Base-by-base conservation (phyloP, 2,888 invertebrate genomes). In the Drosophila cognata region DNA sequence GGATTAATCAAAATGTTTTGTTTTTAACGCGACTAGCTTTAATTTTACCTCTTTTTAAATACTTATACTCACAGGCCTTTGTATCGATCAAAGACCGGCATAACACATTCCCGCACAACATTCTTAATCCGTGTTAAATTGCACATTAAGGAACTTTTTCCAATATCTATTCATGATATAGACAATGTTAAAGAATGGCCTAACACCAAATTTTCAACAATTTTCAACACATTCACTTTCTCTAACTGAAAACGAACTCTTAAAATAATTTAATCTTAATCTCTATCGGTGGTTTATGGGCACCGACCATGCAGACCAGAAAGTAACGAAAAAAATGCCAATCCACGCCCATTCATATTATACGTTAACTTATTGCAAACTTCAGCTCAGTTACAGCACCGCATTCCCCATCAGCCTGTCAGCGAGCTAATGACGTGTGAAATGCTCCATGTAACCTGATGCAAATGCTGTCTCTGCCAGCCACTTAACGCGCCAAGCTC, bases 381-480 rank as follows among this genome's bases (percentile, higher is more conserved):
- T 48, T 41, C 18, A 41, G 31, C 31, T 36, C n/a, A 5, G 43
- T 28, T 43, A n/a, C 71, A 66, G 50, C 25, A 46, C 25, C 50
- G 8, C 62, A 52, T 53, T 6, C 13, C 29, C 50, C 28, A 50
- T 29, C 51, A 18, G 38, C 33, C 51, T 52, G 61, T 59, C 70
- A 59, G 56, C 51, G 28, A 56, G 65, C 81, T 84, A 87, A 87
- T 85, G 86, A 86, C 68, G 87, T 85, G 87, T 86, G 79, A 87
- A 85, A 84, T 84, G 70, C 71, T 28, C 56, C 58, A 28, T 70
- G 81, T 74, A 74, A 75, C 38, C 62, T 41, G 70, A 74, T 76
- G 76, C 80, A 72, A 79, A 73, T 76, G 85, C 69, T 69, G 65
- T 72, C 73, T 67, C 36, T 67, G 79, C 43, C 66, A 55, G 79